Percentiles rank a stretch among this genome's conserved stretches.
Conservation (phyloP, 2,888 invertebrate genomes). For the Brachylomia viminalis region DNA sequence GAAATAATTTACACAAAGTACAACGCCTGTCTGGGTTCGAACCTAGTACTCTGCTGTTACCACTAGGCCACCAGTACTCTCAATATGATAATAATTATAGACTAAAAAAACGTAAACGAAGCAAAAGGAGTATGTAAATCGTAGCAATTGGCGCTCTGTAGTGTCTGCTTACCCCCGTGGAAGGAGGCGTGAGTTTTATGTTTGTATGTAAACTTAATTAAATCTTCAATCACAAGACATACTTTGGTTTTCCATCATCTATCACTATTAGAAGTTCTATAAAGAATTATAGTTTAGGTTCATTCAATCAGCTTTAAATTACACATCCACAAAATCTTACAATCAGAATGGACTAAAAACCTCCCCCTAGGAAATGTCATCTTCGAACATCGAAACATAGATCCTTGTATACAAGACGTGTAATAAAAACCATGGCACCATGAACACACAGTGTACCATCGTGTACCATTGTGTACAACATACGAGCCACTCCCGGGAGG, state of each 20-base stretch:
- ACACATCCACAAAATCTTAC: not conserved
- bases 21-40: too few relatives aligned
- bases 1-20: too few relatives aligned
- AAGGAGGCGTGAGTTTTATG: too few relatives aligned
- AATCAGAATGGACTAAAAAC: not conserved
- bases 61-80: too few relatives aligned
- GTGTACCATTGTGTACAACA: slow-evolving; percentile 46
- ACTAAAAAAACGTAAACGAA: not conserved
- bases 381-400: slow-evolving; percentile 3
- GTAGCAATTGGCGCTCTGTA: not conserved
- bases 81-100: not conserved
- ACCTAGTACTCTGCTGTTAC: too few relatives aligned
- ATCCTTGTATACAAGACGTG: slow-evolving; percentile 2
- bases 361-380: not conserved
- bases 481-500: slow-evolving; percentile 74
- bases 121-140: not conserved
- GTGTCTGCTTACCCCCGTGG: not conserved
- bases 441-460: slow-evolving; percentile 50
- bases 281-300: not conserved
- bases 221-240: not conserved
- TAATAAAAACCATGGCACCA: slow-evolving; percentile 53
- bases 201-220: not conserved
- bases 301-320: not conserved
- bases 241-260: not conserved
- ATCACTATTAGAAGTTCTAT: not conserved